A percentile compares a stretch with the other conserved stretches of the same genome.
Conservation (phyloP, 2,888 invertebrate species). For the Tinea pellionella region DNA sequence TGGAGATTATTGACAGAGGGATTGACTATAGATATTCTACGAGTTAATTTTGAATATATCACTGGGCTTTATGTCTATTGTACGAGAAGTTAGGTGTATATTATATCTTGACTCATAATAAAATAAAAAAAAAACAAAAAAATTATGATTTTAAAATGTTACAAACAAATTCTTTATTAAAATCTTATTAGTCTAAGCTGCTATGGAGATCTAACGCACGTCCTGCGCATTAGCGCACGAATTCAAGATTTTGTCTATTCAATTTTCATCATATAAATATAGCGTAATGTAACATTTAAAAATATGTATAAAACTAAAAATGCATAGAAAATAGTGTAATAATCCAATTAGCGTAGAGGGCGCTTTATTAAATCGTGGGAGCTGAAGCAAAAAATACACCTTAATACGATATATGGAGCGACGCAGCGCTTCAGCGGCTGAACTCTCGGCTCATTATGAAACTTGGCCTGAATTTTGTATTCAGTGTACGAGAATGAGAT, state of each 20-base stretch:
- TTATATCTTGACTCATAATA: too few species aligned
- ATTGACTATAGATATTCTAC: background rate
- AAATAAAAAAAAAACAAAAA: too few species aligned
- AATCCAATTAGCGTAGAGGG: conserved; percentile 1
- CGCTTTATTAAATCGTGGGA: conserved; percentile 2
- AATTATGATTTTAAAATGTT: too few species aligned
- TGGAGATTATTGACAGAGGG: background rate
- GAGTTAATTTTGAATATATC: too few species aligned
- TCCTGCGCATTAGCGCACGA: too few species aligned
- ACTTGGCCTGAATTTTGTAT: conserved; percentile 9
- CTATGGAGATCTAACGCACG: too few species aligned
- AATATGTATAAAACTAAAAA: background rate
- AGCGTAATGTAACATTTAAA: background rate
- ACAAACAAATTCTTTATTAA: too few species aligned
- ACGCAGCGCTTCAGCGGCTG: conserved; percentile 6
- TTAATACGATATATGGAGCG: conserved; percentile 7
- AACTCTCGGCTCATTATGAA: conserved; percentile 11
- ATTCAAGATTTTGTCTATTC: too few species aligned
- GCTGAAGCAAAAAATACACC: conserved; percentile 2
- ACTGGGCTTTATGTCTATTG: too few species aligned
- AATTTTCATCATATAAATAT: too few species aligned
- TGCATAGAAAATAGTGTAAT: background rate
- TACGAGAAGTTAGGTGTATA: too few species aligned
- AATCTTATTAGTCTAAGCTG: too few species aligned
- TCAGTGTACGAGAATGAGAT: conserved; percentile 2